Percentiles rank a stretch among this genome's conserved stretches.
phyloP scores from a whole-genome alignment of 37 sponge, comb jelly and placozoan species.

The Halisarca cf. caerulea region DNA sequence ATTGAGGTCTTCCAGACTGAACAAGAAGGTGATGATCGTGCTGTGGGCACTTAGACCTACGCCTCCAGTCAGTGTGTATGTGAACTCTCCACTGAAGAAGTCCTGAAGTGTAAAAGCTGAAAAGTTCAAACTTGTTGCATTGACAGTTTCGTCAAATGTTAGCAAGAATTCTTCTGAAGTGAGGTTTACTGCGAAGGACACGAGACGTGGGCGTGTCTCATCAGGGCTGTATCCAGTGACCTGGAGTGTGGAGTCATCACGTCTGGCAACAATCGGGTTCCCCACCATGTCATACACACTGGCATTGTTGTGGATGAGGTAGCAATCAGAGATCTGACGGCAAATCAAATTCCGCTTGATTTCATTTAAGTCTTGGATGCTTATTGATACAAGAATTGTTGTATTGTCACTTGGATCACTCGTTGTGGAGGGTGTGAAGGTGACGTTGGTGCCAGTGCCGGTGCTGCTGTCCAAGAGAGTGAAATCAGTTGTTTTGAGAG shows the following conservation, averaged over 20 bases:
- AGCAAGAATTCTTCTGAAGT: slow-evolving; percentile 68
- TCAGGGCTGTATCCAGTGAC: slow-evolving; percentile 57
- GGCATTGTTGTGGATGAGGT: slow-evolving; percentile 44
- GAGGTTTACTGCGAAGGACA: slow-evolving; percentile 69
- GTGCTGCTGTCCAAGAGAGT: slow-evolving; percentile 67
- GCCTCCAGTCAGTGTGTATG: slow-evolving; percentile 79
- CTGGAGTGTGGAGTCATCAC: slow-evolving; percentile 44
- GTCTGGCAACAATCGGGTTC: slow-evolving; percentile 54
- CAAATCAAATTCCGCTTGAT: slow-evolving; percentile 77
- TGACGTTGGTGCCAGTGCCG: slow-evolving; percentile 22
- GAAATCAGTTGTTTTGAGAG: slow-evolving; percentile 35
- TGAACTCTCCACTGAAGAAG: slow-evolving; percentile 76
- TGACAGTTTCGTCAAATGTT: slow-evolving; percentile 90
- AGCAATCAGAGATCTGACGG: slow-evolving; percentile 65
- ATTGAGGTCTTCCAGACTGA: slow-evolving; percentile 82
- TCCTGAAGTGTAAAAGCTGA: slow-evolving; percentile 90
- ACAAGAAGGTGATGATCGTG: slow-evolving; percentile 64
- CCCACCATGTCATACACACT: slow-evolving; percentile 75
- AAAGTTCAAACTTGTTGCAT: slow-evolving; percentile 75
- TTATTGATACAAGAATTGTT: slow-evolving; percentile 47
- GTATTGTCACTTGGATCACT: slow-evolving; percentile 63
- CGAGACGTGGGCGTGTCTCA: slow-evolving; percentile 65
- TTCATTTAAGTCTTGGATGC: slow-evolving; percentile 68
- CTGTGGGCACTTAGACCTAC: slow-evolving; percentile 48
- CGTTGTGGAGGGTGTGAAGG: slow-evolving; percentile 39